These are phyloP conservation scores for Egretta garzetta DNA, from an alignment of 2,113 vertebrate species.

Conservation along the genomic window DNA sequence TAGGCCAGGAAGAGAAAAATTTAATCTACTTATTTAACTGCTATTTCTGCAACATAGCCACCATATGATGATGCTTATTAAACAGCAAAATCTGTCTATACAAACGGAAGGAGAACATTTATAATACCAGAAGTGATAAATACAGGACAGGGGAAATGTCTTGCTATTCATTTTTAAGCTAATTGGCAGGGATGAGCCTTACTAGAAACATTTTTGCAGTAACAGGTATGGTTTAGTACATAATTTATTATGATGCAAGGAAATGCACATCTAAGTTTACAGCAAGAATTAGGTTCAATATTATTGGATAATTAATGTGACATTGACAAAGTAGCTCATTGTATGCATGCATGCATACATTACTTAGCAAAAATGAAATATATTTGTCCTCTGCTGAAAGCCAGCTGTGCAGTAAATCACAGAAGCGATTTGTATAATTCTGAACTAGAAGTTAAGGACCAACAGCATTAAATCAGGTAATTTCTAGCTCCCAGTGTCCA, in stretches of 20 bases:
- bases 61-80: not conserved
- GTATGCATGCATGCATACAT: not conserved
- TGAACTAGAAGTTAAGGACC: not conserved
- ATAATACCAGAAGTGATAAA: not conserved
- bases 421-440: not conserved
- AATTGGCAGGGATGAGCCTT: not conserved
- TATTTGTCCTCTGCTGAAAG: not conserved
- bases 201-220: not conserved
- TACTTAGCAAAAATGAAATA: not conserved
- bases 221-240: not conserved
- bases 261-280: not conserved
- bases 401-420: not conserved
- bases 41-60: not conserved
- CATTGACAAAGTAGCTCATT: constrained; percentile 14
- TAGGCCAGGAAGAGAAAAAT: not conserved
- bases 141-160: not conserved
- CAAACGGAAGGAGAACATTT: not conserved
- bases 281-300: not conserved
- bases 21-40: not conserved
- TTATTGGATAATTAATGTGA: constrained; percentile 28
- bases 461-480: not conserved
- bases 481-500: not conserved
- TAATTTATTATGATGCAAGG: not conserved
- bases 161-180: not conserved
- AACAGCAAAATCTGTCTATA: not conserved